Evolutionary conservation across 2,888 invertebrate species (phyloP).

Genomic region (Agonopterix alstromeriana): DNA sequence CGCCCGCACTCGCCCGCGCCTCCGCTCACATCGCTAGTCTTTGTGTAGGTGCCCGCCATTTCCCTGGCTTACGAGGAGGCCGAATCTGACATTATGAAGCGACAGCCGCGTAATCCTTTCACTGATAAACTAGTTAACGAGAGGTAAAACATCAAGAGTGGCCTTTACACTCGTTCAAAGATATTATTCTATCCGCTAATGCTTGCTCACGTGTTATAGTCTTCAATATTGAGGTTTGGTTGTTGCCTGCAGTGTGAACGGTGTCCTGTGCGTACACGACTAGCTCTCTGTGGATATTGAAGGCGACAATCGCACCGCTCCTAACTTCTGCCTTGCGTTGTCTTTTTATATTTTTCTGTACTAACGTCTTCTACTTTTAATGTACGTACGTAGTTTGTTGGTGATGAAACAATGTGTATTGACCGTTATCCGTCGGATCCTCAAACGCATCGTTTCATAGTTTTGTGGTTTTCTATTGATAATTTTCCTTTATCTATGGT

Average conservation of each 20-base stretch:
- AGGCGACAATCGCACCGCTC: constrained; percentile 71
- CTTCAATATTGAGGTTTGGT: constrained; percentile 66
- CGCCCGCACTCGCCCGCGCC: constrained; percentile 8
- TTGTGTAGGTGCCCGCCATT: constrained; percentile 95
- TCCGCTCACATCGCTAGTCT: constrained; percentile 72
- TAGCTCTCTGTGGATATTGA: constrained; percentile 54
- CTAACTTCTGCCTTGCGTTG: constrained; percentile 62
- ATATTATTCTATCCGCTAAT: constrained; percentile 71
- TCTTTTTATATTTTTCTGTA: constrained; percentile 44
- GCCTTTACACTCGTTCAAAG: constrained; percentile 52
- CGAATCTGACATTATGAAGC: constrained; percentile 99
- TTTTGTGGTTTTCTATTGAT: constrained; percentile 40
- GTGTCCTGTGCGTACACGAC: constrained; percentile 44
- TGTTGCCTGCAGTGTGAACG: constrained; percentile 66
- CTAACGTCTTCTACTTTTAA: constrained; percentile 54
- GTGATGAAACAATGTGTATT: constrained; percentile 60
- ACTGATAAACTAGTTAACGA: constrained; percentile 98
- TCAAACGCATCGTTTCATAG: constrained; percentile 60
- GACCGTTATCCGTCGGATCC: constrained; percentile 11
- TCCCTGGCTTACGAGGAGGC: constrained; percentile 99
- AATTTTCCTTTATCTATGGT: constrained; percentile 30
- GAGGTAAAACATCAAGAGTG: constrained; percentile 84
- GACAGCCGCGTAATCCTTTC: constrained; percentile 97
- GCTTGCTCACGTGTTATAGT: constrained; percentile 72
- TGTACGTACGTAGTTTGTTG: constrained; percentile 61